phyloP scores from a whole-genome alignment of 2,888 invertebrate species.

The Coremacera marginata region DNA sequence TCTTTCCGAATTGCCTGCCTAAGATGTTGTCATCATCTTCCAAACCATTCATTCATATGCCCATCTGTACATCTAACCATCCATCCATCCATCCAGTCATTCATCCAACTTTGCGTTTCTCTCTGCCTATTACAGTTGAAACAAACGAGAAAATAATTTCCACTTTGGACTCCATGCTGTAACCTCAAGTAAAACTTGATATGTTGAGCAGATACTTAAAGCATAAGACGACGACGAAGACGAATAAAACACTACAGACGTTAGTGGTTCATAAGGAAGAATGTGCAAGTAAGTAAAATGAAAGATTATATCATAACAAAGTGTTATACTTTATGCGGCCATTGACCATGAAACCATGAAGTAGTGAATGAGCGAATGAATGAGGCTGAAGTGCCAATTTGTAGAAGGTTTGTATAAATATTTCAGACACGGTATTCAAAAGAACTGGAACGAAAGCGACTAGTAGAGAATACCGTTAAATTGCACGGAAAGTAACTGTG shows the following conservation, averaged over 20 bases:
- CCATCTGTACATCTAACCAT: neutral
- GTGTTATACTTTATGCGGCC: slow-evolving; percentile 62
- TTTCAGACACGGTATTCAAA: neutral
- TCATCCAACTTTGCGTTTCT: neutral
- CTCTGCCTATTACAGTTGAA: too few species aligned
- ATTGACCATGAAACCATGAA: slow-evolving; percentile 63
- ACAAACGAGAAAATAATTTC: slow-evolving; percentile 34
- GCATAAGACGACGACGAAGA: slow-evolving; percentile 21
- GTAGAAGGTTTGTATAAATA: neutral
- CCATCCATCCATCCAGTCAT: too few species aligned
- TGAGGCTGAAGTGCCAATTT: neutral
- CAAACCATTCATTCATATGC: neutral
- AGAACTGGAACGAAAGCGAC: neutral
- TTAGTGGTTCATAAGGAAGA: neutral
- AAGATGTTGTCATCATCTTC: too few species aligned
- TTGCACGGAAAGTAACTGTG: neutral
- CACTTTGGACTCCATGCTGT: slow-evolving; percentile 30
- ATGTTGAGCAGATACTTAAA: slow-evolving; percentile 1
- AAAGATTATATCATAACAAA: slow-evolving; percentile 63
- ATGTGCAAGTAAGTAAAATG: slow-evolving; percentile 28
- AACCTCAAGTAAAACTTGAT: slow-evolving; percentile 28
- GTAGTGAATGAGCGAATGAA: slow-evolving; percentile 3
- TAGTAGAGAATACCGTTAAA: neutral
- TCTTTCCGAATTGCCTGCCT: neutral
- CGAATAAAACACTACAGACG: slow-evolving; percentile 16